These are phyloP conservation scores for Atherix ibis DNA, from an alignment of 2,888 invertebrate genomes.

Conservation along the genomic window DNA sequence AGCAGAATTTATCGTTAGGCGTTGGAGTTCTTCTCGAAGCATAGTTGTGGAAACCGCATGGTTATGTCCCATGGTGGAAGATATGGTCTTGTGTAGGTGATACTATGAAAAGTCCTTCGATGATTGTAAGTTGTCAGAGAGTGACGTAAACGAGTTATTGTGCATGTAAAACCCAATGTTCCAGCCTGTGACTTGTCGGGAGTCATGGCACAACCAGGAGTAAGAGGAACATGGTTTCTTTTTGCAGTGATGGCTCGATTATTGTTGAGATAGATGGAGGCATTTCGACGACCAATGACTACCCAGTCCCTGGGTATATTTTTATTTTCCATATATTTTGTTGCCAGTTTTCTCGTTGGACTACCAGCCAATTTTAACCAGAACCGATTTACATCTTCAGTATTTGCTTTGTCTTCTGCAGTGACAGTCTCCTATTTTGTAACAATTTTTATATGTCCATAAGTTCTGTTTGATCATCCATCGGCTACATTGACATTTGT, in stretches of 20 bases:
- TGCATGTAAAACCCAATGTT: too few species aligned
- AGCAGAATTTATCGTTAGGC: too few species aligned
- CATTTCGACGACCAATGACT: constrained; percentile 3
- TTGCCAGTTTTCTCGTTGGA: too few species aligned
- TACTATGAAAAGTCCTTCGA: too few species aligned
- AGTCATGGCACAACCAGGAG: constrained; percentile 3
- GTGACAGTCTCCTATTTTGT: constrained; percentile 4
- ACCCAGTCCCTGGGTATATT: too few species aligned
- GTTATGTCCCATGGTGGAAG: too few species aligned
- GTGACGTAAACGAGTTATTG: constrained; percentile 5
- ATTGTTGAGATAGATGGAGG: constrained; percentile 5
- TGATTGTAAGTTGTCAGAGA: constrained; percentile 4
- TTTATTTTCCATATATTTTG: too few species aligned
- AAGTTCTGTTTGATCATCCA: constrained; percentile 12
- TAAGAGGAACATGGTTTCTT: constrained; percentile 4
- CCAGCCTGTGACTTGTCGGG: constrained; percentile 5
- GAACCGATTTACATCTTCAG: constrained; percentile 9
- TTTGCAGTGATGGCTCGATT: constrained; percentile 3
- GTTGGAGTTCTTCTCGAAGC: too few species aligned
- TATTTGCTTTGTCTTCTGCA: constrained; percentile 5
- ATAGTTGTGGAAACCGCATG: too few species aligned
- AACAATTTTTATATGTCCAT: constrained; percentile 5
- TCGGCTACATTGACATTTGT: constrained; percentile 13
- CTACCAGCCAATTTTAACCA: too few species aligned
- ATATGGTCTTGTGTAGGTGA: too few species aligned